Evolutionary conservation across 2,113 vertebrate genomes (phyloP), one percentile per base, ranked within the genome.

Genomic region (Tenrec ecaudatus): DNA sequence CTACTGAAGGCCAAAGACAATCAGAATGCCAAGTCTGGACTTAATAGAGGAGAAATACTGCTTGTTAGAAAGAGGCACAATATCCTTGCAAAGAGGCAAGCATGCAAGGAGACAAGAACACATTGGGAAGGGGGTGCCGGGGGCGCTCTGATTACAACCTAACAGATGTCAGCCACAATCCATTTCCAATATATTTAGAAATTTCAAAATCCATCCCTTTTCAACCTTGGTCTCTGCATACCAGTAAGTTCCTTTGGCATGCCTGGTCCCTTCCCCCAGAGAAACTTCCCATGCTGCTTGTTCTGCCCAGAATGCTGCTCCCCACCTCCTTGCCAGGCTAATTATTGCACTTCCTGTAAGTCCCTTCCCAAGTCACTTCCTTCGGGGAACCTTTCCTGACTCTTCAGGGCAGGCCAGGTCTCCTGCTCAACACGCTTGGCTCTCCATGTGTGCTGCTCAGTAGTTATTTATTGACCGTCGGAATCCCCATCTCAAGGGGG

Each of bases 301-400:
- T 25, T 75, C 27, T 93, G 88, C 78, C 60, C 87, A 78, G 88
- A 93, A 78, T 22, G n/a, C 57, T 76, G 80, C 58, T 71, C 92
- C 33, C 73, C 36, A 62, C 36, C 53, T 96, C 69, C 82, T 69
- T 47, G 53, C 75, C 69, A 60, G 69, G 36, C 82, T 88, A 60
- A 82, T 87, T 76, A 62, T 69, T 81, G 25, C 60, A 71, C 84
- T 90, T 95, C 94, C 88, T 89, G 77, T 73, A 80, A 89, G 84
- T 36, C 23, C 66, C 57, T 89, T 89, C 82, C 92, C 91, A 57
- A 94, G 87, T 80, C 64, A 38, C 60, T 89, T 96, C 87, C 81
- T 83, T 29, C 10, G 1, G 66, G 53, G 31, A 86, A 16, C 5
- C 85, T 71, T 86, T 83, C 73, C 94, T 81, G 47, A 31, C 33